Evolutionary conservation across 2,888 invertebrate species (phyloP), one percentile per base, ranked within the genome.

Genomic region (Steinernema scapterisci): DNA sequence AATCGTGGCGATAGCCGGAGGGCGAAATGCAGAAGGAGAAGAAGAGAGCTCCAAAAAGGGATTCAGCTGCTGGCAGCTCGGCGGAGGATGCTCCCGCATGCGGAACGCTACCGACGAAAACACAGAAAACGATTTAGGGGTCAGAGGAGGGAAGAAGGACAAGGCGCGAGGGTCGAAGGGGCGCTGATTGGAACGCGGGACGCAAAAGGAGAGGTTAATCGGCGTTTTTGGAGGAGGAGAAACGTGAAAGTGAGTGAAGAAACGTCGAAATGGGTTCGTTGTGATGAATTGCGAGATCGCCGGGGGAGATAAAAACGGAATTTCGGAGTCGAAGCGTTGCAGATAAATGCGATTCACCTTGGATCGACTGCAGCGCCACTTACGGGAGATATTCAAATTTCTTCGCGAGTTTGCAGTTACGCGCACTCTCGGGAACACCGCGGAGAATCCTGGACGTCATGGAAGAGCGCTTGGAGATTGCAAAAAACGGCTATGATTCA

Each of bases 271-370:
- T 31, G 31, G 63, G 63, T 27, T 63, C 31, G 31, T 27, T 27
- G 31, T 27, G 63, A 52, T 11, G 31, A 31, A 63, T 63, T 25
- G 25, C 16, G 16, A 21, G 63, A 63, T 63, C 31, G 63, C 19
- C 63, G 31, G 63, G n/a, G 63, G 63, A 27, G 63, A 63, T 63
- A 63, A 63, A 63, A 63, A 63, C 21, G 48, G 13, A 48, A n/a
- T 38, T 38, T 9, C 48, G 48, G 19, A 5, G 48, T 16, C n/a
- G 19, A 48, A 48, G 19, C 48, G 48, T 48, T 48, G 48, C 19
- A 48, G 48, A 16, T n/a, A 48, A 19, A 48, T 48, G 38, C 38
- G 38, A 38, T 38, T 38, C 38, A 38, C 38, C 38, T 38, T 38
- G 38, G 38, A 38, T 38, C 38, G 38, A 38, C 38, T 38, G 38